Conservation (phyloP, 2,113 vertebrate species). For the Pachycephala philippinensis region DNA sequence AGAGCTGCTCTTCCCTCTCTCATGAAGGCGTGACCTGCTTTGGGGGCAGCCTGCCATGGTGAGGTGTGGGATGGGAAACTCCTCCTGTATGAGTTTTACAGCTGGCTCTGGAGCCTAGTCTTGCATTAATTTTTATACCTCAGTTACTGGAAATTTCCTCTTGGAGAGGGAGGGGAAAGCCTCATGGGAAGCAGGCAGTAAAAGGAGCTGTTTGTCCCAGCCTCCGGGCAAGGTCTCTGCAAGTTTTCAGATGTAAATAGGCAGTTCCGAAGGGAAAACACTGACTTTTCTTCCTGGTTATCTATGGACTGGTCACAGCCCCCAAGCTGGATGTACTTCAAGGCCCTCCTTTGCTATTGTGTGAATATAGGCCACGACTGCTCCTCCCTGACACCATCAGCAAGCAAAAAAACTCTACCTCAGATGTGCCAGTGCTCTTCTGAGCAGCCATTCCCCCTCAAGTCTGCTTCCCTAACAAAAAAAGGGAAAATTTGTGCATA, state of each 20-base stretch:
- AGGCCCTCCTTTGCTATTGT: background rate
- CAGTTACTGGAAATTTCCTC: constrained; percentile 11
- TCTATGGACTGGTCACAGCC: background rate
- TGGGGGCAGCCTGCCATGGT: background rate
- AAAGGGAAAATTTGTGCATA: background rate
- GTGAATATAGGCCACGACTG: background rate
- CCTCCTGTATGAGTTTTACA: background rate
- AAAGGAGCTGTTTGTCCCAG: constrained; percentile 5
- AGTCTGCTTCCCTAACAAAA: background rate
- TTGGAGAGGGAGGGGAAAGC: background rate
- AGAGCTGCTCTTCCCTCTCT: background rate
- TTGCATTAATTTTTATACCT: background rate
- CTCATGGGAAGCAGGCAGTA: background rate
- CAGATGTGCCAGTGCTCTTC: background rate
- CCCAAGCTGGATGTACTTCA: background rate
- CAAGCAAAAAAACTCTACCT: background rate
- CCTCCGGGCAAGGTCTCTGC: background rate
- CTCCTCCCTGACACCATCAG: background rate
- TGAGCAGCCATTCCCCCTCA: fast-evolving
- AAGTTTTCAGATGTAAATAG: constrained; percentile 43
- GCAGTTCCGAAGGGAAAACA: background rate
- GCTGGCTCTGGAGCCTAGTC: background rate
- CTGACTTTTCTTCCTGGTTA: constrained; percentile 3
- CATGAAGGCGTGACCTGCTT: fast-evolving
- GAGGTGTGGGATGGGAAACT: background rate